These are phyloP conservation scores for Epizoanthus fatuus DNA, from an alignment of 92 coral and sea anemone genomes.

Conservation along the genomic window DNA sequence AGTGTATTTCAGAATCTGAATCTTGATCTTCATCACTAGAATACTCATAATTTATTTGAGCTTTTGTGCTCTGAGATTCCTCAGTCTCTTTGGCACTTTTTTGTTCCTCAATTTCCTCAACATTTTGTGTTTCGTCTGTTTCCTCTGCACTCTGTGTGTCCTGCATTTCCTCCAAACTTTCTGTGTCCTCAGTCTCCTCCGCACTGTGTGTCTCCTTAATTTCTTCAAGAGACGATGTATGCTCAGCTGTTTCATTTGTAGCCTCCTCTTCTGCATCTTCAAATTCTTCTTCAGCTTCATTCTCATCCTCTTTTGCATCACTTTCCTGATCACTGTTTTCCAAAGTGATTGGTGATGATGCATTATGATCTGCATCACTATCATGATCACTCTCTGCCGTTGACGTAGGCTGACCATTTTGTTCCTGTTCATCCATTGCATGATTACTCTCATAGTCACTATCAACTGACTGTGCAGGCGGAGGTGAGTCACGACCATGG, in stretches of 20 bases:
- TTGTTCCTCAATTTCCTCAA: constrained; percentile 1
- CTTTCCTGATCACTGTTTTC: constrained; percentile 12
- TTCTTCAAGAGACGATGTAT: not conserved
- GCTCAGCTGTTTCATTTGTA: not conserved
- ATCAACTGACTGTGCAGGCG: constrained; percentile 8
- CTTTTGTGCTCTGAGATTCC: constrained; percentile 20
- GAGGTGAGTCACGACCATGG: constrained; percentile 16
- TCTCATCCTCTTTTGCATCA: not conserved
- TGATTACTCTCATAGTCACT: constrained; percentile 37
- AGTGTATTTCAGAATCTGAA: not conserved
- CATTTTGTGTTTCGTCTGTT: not conserved
- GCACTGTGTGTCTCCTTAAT: constrained; percentile 6
- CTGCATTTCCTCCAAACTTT: not conserved
- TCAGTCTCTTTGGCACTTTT: constrained; percentile 12
- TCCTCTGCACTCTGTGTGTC: constrained; percentile 31
- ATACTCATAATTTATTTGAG: constrained; percentile 23
- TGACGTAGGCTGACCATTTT: not conserved
- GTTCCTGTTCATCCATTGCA: constrained; percentile 22
- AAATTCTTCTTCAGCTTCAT: constrained; percentile 19
- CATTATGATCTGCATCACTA: not conserved
- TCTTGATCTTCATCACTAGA: constrained; percentile 25
- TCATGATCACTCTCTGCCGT: not conserved
- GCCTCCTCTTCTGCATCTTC: constrained; percentile 29
- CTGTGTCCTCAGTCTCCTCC: constrained; percentile 13
- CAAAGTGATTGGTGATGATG: not conserved